These are phyloP conservation scores for Callinectes sapidus DNA, from an alignment of 2,888 invertebrate species.

Conservation along the genomic window DNA sequence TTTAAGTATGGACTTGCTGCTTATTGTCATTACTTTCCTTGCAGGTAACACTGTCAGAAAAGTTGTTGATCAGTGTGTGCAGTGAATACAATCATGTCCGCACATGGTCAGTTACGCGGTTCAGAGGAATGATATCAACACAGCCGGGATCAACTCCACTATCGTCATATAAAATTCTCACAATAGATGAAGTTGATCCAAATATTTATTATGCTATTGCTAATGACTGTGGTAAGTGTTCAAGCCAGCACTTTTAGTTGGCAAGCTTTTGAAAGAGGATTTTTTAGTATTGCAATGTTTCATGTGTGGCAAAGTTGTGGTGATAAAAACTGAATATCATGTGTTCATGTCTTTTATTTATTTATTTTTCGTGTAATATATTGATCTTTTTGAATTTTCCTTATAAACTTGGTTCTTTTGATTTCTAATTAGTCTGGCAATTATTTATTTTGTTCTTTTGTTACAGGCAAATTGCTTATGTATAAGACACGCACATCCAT, in stretches of 20 bases:
- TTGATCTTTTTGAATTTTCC: too few species aligned
- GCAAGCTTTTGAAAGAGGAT: neutral
- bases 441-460: too few species aligned
- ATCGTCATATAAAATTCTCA: conserved; percentile 97
- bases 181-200: conserved; percentile 81
- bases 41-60: conserved; percentile 94
- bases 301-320: neutral
- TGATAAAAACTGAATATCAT: neutral
- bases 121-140: conserved; percentile 98
- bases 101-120: conserved; percentile 97
- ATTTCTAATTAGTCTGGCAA: too few species aligned
- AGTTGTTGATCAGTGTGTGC: conserved; percentile 95
- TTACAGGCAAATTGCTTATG: too few species aligned
- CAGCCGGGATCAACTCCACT: conserved; percentile 98
- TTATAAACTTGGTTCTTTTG: too few species aligned
- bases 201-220: conserved; percentile 77
- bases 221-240: conserved; percentile 82
- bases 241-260: neutral
- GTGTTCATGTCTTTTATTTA: neutral
- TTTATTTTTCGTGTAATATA: neutral
- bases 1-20: neutral
- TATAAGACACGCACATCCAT: too few species aligned
- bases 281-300: neutral
- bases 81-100: conserved; percentile 98
- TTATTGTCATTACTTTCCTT: conserved; percentile 54